Base-by-base conservation (phyloP, 2,797 vertebrate species). In the Tinamus major region DNA sequence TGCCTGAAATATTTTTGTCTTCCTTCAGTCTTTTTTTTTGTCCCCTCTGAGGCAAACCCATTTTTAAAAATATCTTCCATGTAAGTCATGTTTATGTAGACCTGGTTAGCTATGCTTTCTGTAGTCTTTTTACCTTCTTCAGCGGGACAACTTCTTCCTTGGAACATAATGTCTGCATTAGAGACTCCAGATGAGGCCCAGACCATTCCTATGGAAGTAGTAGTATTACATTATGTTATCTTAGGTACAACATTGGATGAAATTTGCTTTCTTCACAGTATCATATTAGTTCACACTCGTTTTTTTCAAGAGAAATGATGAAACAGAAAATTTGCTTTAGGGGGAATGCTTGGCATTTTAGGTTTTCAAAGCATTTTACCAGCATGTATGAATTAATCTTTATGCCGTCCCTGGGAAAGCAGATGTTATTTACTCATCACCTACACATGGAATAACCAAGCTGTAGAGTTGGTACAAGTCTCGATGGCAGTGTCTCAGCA, bases 221-320 rank as follows among this genome's bases (percentile, higher is more conserved):
- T 61, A 70, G 77, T 14, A 92, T 95, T 91, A 84, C 87, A 81
- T 90, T 87, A 86, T 41, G 6, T 67, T 76, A 7, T 70, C 61
- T 95, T 90, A 62, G 80, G 86, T 91, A 89, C 55, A 81, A 48
- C 46, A 61, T 35, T 23, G 27, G 84, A 53, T 81, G 77, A 91
- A 92, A 90, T 80, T 81, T 92, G 15, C 93, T 95, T 88, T 91
- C 83, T 90, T 91, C 67, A 72, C 67, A 76, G 77, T 51, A 59
- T 76, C 59, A 27, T 84, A 61, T 86, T 93, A 84, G 70, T 94
- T 88, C 90, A 76, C 56, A 31, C 79, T 92, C 77, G 81, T 21
- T 80, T 96, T 87, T 91, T 91, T 74, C 63, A 91, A 89, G 87
- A 85, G 53, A 59, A 86, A 35, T 84, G 85, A 82, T 93, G 77